Base-by-base conservation (phyloP, 1,140 invertebrate species). In the Brachionus angularis region DNA sequence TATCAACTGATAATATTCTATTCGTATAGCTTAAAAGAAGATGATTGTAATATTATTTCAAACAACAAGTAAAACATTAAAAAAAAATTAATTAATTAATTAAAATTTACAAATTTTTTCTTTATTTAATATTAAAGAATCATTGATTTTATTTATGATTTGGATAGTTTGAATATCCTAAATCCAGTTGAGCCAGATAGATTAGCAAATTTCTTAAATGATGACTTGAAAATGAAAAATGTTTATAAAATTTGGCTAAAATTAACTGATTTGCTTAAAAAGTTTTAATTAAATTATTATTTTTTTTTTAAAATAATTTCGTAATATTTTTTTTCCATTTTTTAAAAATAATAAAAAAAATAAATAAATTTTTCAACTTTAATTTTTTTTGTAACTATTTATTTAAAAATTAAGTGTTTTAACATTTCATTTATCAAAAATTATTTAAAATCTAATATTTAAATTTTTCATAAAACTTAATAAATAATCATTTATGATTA, bases 1-100 rank as follows among this genome's bases (percentile, higher is more conserved):
- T 58, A 39, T 39, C 53, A 58, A 58, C 14, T 58, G 36, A 39
- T 58, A 14, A 36, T 23, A 16, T 58, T 39, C n/a, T 58, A 34
- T 39, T 33, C 12, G n/a, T 39, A 58, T 23, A 58, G 36, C 3
- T 12, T 4, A 5, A 1, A 12, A 14, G 34, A 27, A 4, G 53
- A 58, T 3, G 33, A 23, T 21, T 21, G 36, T 21, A 21, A 23
- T 42, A 14, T 42, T 3, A 42, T n/a, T 14, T 8, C 39, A 5
- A 42, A n/a, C 3, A 8, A 42, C 10, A 42, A 42, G 39, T 42
- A 42, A 5, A 34, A 34, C 12, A n/a, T 34, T 34, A 34, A 5
- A 34, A 34, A 5, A 5, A 5, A 5, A 5, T 34, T 5, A 34
- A 34, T 4, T 5, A 12, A 34, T 34, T 34, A 5, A 5, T 34